These are phyloP conservation scores for Psittacula derbiana DNA, from an alignment of 2,797 vertebrate genomes.

Conservation along the genomic window DNA sequence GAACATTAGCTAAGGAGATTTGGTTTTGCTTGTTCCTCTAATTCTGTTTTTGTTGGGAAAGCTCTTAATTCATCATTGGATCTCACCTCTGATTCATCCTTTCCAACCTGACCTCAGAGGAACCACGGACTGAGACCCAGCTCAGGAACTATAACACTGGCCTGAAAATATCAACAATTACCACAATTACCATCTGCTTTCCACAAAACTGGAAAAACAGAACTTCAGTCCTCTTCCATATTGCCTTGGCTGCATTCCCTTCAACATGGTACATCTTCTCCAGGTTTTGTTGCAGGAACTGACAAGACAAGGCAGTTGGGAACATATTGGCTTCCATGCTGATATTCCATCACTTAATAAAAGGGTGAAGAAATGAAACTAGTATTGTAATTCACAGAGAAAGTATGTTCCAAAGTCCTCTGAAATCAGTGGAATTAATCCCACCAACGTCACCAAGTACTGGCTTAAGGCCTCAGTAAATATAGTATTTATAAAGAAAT, in stretches of 20 bases:
- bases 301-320: neutral
- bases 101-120: slow-evolving; percentile 48
- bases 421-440: slow-evolving; percentile 35
- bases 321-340: neutral
- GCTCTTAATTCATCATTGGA: slow-evolving; percentile 18
- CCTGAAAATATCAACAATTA: neutral
- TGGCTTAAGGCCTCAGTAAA: slow-evolving; percentile 53
- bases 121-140: neutral
- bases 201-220: slow-evolving; percentile 38
- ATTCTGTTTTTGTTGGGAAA: slow-evolving; percentile 25
- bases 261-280: neutral
- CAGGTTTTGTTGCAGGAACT: slow-evolving; percentile 5
- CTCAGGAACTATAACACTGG: neutral
- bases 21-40: slow-evolving; percentile 19
- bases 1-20: neutral
- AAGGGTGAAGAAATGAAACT: slow-evolving; percentile 30
- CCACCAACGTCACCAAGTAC: slow-evolving; percentile 15
- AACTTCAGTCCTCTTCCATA: slow-evolving; percentile 20
- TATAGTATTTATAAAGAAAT: slow-evolving; percentile 32
- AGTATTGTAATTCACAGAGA: neutral
- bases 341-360: slow-evolving; percentile 5
- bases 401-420: neutral
- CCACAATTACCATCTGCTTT: neutral
- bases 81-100: slow-evolving; percentile 54
- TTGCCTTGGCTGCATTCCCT: slow-evolving; percentile 20